Conservation (phyloP, 2,888 invertebrate species). For the Sialis fuliginosa region DNA sequence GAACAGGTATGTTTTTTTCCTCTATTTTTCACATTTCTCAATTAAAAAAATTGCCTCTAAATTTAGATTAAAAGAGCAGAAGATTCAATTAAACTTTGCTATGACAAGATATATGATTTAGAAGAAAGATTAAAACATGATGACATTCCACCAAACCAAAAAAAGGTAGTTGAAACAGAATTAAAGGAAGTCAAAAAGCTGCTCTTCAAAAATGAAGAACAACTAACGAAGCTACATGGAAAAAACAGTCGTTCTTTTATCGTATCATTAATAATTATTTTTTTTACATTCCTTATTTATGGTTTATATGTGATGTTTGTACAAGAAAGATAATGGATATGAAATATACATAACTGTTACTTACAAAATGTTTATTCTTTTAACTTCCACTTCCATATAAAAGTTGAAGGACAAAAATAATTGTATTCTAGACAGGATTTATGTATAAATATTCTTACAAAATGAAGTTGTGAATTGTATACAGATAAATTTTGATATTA, state of each 20-base stretch:
- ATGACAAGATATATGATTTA: constrained; percentile 16
- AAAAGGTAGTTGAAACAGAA: constrained; percentile 17
- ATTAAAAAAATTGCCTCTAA: no score
- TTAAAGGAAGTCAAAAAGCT: constrained; percentile 20
- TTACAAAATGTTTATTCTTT: no score
- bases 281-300: constrained; percentile 18
- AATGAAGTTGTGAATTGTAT: background rate
- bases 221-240: constrained; percentile 18
- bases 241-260: constrained; percentile 18
- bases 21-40: no score
- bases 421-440: background rate
- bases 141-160: constrained; percentile 13
- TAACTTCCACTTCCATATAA: no score
- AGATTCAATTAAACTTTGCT: constrained; percentile 18
- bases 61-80: constrained; percentile 19
- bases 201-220: constrained; percentile 18
- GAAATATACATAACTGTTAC: no score
- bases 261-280: constrained; percentile 15
- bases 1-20: background rate
- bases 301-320: constrained; percentile 17
- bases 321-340: constrained; percentile 7
- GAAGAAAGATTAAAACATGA: constrained; percentile 17
- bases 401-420: background rate
- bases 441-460: background rate
- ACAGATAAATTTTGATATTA: background rate